These are phyloP conservation scores for Flexamia atlantica DNA, from an alignment of 2,888 invertebrate species.

Conservation along the genomic window DNA sequence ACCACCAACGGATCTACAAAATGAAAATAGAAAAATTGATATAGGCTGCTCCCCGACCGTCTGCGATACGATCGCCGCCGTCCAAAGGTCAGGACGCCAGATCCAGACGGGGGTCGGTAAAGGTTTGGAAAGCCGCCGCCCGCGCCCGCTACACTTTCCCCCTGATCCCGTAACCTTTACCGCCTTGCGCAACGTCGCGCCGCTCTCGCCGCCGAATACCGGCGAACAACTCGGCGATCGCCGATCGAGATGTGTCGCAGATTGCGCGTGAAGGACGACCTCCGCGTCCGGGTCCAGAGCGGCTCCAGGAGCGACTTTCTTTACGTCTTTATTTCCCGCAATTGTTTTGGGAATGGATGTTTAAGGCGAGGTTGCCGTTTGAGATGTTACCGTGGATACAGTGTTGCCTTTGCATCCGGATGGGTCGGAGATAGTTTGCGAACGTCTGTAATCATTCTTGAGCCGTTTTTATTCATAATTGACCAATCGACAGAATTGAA, in stretches of 20 bases:
- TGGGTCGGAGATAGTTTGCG: not conserved
- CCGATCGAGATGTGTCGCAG: too few species aligned
- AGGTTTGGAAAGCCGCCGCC: slow-evolving; percentile 46
- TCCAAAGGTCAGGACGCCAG: slow-evolving; percentile 12
- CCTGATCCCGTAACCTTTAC: slow-evolving; percentile 46
- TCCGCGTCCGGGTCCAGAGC: too few species aligned
- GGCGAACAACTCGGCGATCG: not conserved
- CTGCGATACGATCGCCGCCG: too few species aligned
- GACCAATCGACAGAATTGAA: too few species aligned
- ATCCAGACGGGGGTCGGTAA: slow-evolving; percentile 11
- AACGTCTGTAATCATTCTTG: not conserved
- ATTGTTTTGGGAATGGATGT: too few species aligned
- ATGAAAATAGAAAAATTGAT: too few species aligned
- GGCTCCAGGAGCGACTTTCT: too few species aligned
- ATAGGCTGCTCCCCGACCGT: too few species aligned
- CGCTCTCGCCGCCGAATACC: slow-evolving; percentile 2
- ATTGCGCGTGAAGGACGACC: too few species aligned
- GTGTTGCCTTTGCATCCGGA: not conserved
- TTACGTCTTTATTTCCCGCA: too few species aligned
- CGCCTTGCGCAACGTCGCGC: slow-evolving; percentile 22
- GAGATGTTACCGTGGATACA: not conserved
- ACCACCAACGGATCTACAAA: too few species aligned
- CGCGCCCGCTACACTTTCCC: slow-evolving; percentile 19
- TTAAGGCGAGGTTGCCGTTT: not conserved
- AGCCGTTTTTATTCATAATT: too few species aligned